These are phyloP conservation scores for Trachelus troglodyta DNA, from an alignment of 2,888 invertebrate species.

Conservation along the genomic window DNA sequence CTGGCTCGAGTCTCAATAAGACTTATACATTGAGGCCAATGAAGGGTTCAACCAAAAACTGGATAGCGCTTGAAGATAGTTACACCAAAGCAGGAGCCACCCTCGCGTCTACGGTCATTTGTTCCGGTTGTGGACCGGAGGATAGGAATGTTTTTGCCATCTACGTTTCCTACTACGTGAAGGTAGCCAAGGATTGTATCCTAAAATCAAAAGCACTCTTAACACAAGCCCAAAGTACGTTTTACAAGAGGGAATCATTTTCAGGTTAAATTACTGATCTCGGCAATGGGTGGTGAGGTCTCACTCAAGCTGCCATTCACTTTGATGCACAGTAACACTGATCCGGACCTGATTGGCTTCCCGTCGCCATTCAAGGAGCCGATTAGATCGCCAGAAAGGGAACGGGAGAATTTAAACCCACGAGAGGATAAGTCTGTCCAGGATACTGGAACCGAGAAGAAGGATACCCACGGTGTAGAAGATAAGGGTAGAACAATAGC, in stretches of 20 bases:
- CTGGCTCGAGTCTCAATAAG: conserved; percentile 74
- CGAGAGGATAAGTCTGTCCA: not conserved
- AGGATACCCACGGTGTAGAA: conserved; percentile 12
- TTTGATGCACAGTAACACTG: conserved; percentile 78
- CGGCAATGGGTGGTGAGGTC: conserved; percentile 84
- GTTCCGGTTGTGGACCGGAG: conserved; percentile 70
- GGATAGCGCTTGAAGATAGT: conserved; percentile 91
- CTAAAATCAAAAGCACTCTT: not conserved
- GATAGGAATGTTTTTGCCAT: conserved; percentile 90
- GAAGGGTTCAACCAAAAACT: conserved; percentile 86
- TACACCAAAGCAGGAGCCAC: conserved; percentile 72
- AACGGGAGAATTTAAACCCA: conserved; percentile 10
- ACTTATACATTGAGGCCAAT: conserved; percentile 77
- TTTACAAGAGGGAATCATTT: conserved; percentile 4
- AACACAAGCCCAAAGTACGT: not conserved
- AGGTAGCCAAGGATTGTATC: conserved; percentile 65
- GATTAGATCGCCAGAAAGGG: conserved; percentile 18
- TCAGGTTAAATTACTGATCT: conserved; percentile 79
- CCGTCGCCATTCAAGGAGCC: conserved; percentile 54
- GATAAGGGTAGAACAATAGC: conserved; percentile 23
- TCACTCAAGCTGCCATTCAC: conserved; percentile 85
- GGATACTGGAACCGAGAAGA: conserved; percentile 19
- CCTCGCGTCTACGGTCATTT: conserved; percentile 71
- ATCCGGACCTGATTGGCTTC: conserved; percentile 72
- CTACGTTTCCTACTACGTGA: conserved; percentile 91